These are phyloP conservation scores for Pomatostomus ruficeps DNA, from an alignment of 2,113 vertebrate genomes.

Conservation along the genomic window DNA sequence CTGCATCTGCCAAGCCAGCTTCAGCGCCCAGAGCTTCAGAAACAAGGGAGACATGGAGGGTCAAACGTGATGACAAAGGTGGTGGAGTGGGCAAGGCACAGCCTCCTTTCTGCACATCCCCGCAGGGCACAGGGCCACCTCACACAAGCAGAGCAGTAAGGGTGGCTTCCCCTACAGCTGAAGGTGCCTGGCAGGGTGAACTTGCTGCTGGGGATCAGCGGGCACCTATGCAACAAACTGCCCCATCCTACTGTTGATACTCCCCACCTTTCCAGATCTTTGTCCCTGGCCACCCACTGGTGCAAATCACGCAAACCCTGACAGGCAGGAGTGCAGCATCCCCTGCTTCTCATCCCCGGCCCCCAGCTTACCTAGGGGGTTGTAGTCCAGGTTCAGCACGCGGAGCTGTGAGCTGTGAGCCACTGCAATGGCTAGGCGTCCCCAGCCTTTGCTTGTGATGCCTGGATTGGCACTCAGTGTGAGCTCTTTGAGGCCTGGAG, in stretches of 20 bases:
- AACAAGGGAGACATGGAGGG: not conserved
- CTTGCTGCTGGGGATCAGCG: not conserved
- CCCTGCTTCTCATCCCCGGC: not conserved
- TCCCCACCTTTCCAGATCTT: not conserved
- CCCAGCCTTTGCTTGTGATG: conserved; percentile 90
- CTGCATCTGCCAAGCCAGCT: not conserved
- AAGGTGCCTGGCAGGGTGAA: not conserved
- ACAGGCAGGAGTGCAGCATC: not conserved
- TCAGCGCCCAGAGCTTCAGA: rapidly evolving
- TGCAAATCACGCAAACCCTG: rapidly evolving
- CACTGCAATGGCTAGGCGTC: conserved; percentile 87
- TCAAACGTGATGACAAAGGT: rapidly evolving
- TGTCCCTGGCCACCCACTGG: not conserved
- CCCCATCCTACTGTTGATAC: not conserved
- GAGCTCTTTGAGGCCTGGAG: conserved; percentile 88
- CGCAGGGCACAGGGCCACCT: rapidly evolving
- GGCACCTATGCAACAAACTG: not conserved
- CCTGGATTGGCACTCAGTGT: conserved; percentile 93
- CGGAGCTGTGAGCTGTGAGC: conserved; percentile 96
- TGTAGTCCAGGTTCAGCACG: conserved; percentile 95
- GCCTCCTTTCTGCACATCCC: not conserved
- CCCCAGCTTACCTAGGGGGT: conserved; percentile 83
- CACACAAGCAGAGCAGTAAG: not conserved
- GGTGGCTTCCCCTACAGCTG: not conserved
- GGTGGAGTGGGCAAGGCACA: rapidly evolving